These are phyloP conservation scores for Nicator chloris DNA, from an alignment of 2,113 vertebrate genomes.

Conservation along the genomic window DNA sequence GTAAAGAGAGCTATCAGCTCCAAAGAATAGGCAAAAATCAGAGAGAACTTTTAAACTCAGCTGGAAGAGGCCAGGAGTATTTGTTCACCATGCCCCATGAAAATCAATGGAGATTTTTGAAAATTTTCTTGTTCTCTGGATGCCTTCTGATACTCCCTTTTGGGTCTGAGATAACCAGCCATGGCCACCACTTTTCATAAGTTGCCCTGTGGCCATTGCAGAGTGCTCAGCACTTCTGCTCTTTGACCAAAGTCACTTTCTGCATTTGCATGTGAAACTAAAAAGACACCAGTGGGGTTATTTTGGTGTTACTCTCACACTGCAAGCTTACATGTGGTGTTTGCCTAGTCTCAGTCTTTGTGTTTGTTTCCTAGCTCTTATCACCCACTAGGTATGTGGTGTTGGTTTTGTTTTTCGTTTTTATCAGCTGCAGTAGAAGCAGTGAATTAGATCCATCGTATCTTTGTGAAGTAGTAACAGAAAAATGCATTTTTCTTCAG, in stretches of 20 bases:
- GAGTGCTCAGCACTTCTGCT: background rate
- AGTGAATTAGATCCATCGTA: background rate
- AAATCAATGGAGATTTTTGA: background rate
- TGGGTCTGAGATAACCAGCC: background rate
- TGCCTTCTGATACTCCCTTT: background rate
- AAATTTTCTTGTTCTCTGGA: background rate
- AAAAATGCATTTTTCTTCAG: background rate
- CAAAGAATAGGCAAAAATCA: background rate
- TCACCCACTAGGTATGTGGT: background rate
- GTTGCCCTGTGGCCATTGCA: background rate
- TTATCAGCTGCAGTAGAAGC: background rate
- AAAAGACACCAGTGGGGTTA: background rate
- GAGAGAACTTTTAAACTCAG: background rate
- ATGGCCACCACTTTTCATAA: background rate
- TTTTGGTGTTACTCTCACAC: background rate
- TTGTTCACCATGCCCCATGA: background rate
- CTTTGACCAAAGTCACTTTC: background rate
- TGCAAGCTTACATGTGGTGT: background rate
- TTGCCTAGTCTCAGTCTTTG: background rate
- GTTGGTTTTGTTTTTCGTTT: background rate
- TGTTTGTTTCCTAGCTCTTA: background rate
- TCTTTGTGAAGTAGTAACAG: background rate
- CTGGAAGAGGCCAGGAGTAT: background rate
- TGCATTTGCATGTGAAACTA: background rate
- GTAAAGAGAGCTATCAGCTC: background rate